phyloP scores from a whole-genome alignment of 2,113 vertebrate genomes.

The Grantiella picta region DNA sequence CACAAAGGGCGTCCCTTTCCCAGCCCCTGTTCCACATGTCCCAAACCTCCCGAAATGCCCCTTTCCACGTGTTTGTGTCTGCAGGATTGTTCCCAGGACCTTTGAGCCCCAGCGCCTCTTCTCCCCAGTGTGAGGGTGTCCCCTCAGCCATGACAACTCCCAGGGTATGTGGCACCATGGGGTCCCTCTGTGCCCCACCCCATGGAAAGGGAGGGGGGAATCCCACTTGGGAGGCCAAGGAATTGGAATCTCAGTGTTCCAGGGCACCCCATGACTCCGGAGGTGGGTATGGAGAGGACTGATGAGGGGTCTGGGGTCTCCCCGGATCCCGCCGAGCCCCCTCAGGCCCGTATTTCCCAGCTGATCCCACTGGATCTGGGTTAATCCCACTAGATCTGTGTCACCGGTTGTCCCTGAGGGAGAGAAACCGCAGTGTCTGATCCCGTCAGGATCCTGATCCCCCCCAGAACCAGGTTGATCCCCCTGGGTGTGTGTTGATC shows the following conservation, averaged over 20 bases:
- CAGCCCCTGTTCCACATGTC: background rate
- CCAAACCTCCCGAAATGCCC: fast-evolving
- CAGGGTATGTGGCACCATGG: background rate
- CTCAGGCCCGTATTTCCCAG: background rate
- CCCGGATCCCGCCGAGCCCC: background rate
- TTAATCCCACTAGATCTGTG: background rate
- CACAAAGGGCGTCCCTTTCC: background rate
- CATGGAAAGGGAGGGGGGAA: background rate
- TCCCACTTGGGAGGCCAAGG: background rate
- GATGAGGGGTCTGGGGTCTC: background rate
- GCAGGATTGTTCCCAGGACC: background rate
- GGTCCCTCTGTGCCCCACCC: too few relatives aligned
- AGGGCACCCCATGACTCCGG: background rate
- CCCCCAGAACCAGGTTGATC: background rate
- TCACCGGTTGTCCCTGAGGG: background rate
- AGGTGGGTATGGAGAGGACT: background rate
- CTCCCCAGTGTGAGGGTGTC: background rate
- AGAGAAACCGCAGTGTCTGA: background rate
- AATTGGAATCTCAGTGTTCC: background rate
- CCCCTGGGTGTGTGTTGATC: too few relatives aligned
- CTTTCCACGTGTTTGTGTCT: background rate
- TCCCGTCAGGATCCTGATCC: background rate
- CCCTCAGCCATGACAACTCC: background rate
- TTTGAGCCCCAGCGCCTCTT: background rate
- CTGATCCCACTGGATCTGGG: background rate